Evolutionary conservation across 2,888 invertebrate species (phyloP), one percentile per base, ranked within the genome.

Genomic region (Cerastis leucographa): DNA sequence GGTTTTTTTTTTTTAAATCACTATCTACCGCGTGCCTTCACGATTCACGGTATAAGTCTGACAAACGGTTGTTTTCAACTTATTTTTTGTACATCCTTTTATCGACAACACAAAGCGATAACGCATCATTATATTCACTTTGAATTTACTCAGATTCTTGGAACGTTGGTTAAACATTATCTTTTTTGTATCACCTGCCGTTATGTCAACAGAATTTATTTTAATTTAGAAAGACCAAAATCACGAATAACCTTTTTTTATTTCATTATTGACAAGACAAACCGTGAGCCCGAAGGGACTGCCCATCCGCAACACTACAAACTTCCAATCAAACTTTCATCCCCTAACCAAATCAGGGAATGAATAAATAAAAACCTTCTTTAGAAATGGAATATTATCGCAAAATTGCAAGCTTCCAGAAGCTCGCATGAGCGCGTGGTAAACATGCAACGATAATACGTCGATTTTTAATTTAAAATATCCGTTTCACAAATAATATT

Each of bases 101-200:
- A n/a, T 54, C 68, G 68, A 40, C 19, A 40, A 54, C 40, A 54
- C 40, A 54, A 68, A 68, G 40, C 40, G 40, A 25, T 51, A n/a
- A n/a, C n/a, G 51, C 40, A 35, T 68, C 40, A 68, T 68, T 56
- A 56, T 56, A 54, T 69, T 69, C 19, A 56, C 19, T 56, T 19
- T 25, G 40, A 11, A 40, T 54, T 54, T 19, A 54, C 54, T 40
- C 54, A 7, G n/a, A 19, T 19, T 56, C 42, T 25, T n/a, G 14
- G 12, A 56, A 42, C 40, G 69, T 25, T 42, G 8, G 19, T 19
- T 40, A n/a, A 68, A 6, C 17, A n/a, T 9, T 51, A 8, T 2
- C 25, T 69, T 42, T 8, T 42, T 42, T 56, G 42, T 69, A 25
- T 1, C 14, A 19, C 19, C 25, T 29, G 14, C 42, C 56, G 7